Base-by-base conservation (phyloP, 1,140 invertebrate genomes). In the Hestina assimilis region DNA sequence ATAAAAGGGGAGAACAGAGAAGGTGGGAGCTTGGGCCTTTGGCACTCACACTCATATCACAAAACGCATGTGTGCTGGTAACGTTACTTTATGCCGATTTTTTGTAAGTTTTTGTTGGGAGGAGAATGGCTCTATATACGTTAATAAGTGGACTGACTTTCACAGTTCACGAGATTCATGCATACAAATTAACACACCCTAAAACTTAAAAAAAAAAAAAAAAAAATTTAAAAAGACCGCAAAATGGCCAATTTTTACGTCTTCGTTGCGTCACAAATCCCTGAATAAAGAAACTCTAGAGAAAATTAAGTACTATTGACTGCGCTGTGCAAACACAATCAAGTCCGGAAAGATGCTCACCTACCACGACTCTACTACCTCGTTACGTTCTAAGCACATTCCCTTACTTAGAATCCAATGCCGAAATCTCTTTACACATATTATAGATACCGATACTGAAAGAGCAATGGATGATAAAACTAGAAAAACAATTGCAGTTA, bases 241-340 rank as follows among this genome's bases (percentile, higher is more conserved):
- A 9, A 24, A 7, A 2, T 4, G 26, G n/a, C 6, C 8, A 24
- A 28, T 46, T 23, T 40, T 40, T 11, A 29, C 38, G 11, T 29
- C 17, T 21, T 28, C 29, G 42, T 56, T 20, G 40, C 31, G 20
- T 45, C 45, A 54, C 41, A 43, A 43, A 19, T 17, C 23, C 15
- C 41, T 28, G 21, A 69, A 71, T 69, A 77, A 60, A 68, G 62
- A 59, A 61, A 65, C 59, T 65, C 51, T 52, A 51, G 62, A 76
- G 72, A 75, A 80, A 80, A 77, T 76, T 74, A 74, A 76, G 70
- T 71, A 62, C 65, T 69, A 71, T 75, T 71, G 70, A 79, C 69
- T 69, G 66, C 75, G 63, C 69, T 48, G 59, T 35, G 66, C 74
- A 82, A 79, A 79, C 65, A 82, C 75, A 81, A 81, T 77, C 74